Evolutionary conservation across 2,113 vertebrate genomes (phyloP).

Genomic region (Paedocypris sp.): DNA sequence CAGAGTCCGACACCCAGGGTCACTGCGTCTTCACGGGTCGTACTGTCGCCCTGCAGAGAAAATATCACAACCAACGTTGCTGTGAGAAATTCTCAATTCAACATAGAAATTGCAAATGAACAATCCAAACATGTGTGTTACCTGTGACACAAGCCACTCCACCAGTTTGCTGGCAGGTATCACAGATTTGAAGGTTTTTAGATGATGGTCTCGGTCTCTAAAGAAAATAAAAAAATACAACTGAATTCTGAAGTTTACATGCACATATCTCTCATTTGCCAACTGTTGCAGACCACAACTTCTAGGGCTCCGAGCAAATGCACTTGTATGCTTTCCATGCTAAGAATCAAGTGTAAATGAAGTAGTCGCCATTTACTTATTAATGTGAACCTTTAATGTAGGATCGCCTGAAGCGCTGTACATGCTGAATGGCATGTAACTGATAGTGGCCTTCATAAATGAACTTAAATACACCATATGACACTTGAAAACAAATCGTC

Average conservation of each 20-base stretch:
- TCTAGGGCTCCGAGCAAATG: no score
- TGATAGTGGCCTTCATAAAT: no score
- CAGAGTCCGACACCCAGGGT: constrained; percentile 90
- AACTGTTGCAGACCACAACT: no score
- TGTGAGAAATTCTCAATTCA: background rate
- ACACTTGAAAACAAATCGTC: background rate
- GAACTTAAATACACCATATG: no score
- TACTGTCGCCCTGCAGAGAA: constrained; percentile 81
- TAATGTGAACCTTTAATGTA: no score
- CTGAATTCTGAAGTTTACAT: no score
- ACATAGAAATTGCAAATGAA: background rate
- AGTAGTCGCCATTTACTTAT: no score
- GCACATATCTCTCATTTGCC: no score
- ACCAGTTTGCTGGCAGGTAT: constrained; percentile 88
- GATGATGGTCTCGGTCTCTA: constrained; percentile 89
- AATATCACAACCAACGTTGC: constrained; percentile 37
- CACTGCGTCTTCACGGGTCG: constrained; percentile 88
- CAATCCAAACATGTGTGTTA: constrained; percentile 50
- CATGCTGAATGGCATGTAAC: no score
- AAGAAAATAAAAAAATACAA: constrained; percentile 23
- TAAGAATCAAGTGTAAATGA: no score
- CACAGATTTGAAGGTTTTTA: constrained; percentile 96
- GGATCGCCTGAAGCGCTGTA: no score
- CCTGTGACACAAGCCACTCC: constrained; percentile 93
- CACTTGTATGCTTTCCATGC: no score